phyloP scores from a whole-genome alignment of 2,113 vertebrate species.

The Canis aureus region DNA sequence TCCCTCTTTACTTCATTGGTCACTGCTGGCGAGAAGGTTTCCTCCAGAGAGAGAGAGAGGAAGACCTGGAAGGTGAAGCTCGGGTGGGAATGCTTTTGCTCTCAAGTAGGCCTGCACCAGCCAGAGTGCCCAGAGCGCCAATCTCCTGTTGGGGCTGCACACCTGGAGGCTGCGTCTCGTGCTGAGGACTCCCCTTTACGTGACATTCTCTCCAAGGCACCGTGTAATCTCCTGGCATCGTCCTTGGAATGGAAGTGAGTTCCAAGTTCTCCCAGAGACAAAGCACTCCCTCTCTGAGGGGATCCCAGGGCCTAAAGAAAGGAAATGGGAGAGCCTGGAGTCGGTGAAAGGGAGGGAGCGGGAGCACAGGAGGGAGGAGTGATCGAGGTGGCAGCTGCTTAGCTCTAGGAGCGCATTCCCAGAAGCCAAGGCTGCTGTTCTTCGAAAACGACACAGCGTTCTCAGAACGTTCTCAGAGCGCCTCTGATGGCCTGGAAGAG shows the following conservation, averaged over 20 bases:
- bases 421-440: background rate
- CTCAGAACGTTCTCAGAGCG: background rate
- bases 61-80: background rate
- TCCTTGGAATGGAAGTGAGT: background rate
- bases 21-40: background rate
- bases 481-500: background rate
- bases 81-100: accelerated
- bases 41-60: background rate
- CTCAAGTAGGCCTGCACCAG: background rate
- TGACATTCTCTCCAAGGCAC: background rate
- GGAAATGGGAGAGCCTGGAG: background rate
- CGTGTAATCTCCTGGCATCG: background rate
- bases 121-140: background rate
- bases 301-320: background rate
- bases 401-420: background rate
- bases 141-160: background rate
- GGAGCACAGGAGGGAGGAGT: too few species aligned
- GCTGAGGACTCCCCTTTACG: background rate
- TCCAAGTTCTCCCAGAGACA: conserved; percentile 30
- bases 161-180: background rate
- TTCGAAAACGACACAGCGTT: background rate
- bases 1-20: background rate
- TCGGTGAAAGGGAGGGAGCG: background rate
- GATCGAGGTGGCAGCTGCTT: background rate
- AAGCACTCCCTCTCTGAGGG: background rate